Percentiles rank a stretch among this genome's conserved stretches.
These are phyloP conservation scores for Percopsis omiscomaycus DNA, from an alignment of 2,797 vertebrate species.

Conservation along the genomic window DNA sequence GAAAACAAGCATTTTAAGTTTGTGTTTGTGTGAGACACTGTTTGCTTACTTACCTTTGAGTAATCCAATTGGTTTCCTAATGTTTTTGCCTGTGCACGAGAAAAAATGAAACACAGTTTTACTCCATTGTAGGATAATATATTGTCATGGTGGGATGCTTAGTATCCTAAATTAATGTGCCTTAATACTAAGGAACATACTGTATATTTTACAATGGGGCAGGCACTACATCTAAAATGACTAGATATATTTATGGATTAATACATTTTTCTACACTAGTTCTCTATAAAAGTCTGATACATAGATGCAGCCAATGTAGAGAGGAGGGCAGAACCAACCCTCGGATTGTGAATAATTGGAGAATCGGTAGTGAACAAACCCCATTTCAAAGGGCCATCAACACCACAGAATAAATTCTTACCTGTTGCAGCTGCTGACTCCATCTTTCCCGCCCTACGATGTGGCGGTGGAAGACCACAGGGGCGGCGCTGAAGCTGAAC, in stretches of 20 bases:
- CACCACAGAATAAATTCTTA: constrained; percentile 46
- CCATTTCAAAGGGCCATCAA: background rate
- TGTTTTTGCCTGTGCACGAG: constrained; percentile 81
- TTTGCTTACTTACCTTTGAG: constrained; percentile 83
- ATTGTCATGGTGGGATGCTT: too few relatives aligned
- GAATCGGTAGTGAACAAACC: too few relatives aligned
- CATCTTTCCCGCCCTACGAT: constrained; percentile 85
- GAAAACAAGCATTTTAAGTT: background rate
- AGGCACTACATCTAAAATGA: background rate
- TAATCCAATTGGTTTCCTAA: constrained; percentile 83
- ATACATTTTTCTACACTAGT: too few relatives aligned
- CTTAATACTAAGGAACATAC: too few relatives aligned
- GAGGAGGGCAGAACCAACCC: too few relatives aligned
- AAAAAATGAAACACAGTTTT: constrained; percentile 28
- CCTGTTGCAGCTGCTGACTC: constrained; percentile 89
- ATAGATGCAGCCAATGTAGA: too few relatives aligned
- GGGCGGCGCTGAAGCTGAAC: constrained; percentile 89
- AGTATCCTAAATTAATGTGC: too few relatives aligned
- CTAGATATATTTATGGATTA: too few relatives aligned
- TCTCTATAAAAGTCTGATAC: too few relatives aligned
- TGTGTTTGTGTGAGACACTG: background rate
- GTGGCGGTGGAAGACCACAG: constrained; percentile 90
- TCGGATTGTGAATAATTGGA: too few relatives aligned
- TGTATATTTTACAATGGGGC: too few relatives aligned
- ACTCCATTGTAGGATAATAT: too few relatives aligned